Percentiles rank a stretch among this genome's conserved stretches.
These are phyloP conservation scores for human DNA, from an alignment of 2,113 vertebrate genomes.

Conservation along the genomic window GRCh38 chr2:6667001-6667500, in stretches of 20 bases:
- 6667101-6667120: neutral
- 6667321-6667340: accelerated
- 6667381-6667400: neutral
- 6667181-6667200: accelerated
- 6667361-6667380: accelerated
- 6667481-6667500: neutral
- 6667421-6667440: neutral
- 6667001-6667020: neutral
- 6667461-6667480: accelerated
- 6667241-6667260: accelerated
- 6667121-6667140: neutral
- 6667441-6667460: neutral
- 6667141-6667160: neutral
- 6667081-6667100: neutral
- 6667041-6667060: neutral
- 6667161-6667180: accelerated
- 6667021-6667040: accelerated
- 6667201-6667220: no score
- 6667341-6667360: neutral
- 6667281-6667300: neutral
- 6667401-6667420: neutral
- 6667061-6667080: neutral
- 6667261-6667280: accelerated
- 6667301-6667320: accelerated
- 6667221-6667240: accelerated